Evolutionary conservation across 1,140 invertebrate species (phyloP).

Genomic region (Nautilus pompilius): DNA sequence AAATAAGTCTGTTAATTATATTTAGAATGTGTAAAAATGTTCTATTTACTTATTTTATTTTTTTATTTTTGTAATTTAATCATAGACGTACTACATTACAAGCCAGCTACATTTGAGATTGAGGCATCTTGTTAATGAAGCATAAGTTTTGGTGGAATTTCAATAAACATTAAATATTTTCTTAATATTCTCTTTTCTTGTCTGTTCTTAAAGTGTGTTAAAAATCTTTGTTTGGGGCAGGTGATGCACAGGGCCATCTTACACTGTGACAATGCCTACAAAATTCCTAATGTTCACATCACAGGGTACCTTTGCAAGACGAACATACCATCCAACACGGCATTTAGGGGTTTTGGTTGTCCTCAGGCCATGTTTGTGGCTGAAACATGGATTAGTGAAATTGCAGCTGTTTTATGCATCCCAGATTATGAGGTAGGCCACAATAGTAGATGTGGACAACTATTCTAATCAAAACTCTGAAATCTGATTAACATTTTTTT

Average conservation of each 20-base stretch:
- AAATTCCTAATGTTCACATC: constrained; percentile 42
- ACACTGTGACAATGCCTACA: constrained; percentile 42
- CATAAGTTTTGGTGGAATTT: no score
- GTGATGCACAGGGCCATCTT: constrained; percentile 32
- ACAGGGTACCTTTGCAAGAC: constrained; percentile 49
- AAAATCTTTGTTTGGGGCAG: no score
- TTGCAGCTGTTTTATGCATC: constrained; percentile 34
- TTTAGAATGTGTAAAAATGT: no score
- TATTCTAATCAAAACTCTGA: not conserved
- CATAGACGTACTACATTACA: no score
- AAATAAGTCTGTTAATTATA: no score
- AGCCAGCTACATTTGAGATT: no score
- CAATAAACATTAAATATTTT: no score
- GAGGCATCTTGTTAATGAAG: no score
- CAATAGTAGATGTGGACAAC: not conserved
- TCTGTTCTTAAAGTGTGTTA: no score
- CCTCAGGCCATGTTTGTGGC: constrained; percentile 50
- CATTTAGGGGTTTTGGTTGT: constrained; percentile 55
- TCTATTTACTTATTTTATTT: no score
- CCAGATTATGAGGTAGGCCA: constrained; percentile 27
- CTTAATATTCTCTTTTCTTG: no score
- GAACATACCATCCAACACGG: constrained; percentile 55
- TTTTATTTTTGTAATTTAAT: no score
- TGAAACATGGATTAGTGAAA: constrained; percentile 45
- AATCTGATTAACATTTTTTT: not conserved